Percentiles rank a stretch among this genome's conserved stretches.
Evolutionary conservation across 2,888 invertebrate genomes (phyloP).

Genomic region (Oxycera nigricornis): DNA sequence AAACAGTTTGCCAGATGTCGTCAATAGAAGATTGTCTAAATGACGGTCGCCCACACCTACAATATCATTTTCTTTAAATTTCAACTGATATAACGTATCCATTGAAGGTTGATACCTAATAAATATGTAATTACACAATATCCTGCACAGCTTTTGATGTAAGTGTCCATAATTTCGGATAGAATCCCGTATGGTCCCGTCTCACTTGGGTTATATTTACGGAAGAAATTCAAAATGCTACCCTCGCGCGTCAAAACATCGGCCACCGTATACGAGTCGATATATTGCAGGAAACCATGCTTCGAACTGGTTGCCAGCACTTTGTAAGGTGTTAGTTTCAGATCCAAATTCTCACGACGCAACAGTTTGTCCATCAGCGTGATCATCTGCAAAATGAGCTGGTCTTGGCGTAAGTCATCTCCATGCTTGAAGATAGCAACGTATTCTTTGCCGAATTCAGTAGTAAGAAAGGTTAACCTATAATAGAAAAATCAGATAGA

Average conservation of each 20-base stretch:
- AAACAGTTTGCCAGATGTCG: conserved; percentile 88
- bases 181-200: conserved; percentile 88
- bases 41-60: conserved; percentile 96
- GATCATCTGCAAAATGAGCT: conserved; percentile 96
- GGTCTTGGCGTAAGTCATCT: conserved; percentile 97
- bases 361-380: conserved; percentile 97
- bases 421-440: conserved; percentile 98
- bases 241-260: conserved; percentile 88
- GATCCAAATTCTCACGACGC: conserved; percentile 91
- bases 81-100: neutral
- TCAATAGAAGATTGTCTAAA: conserved; percentile 94
- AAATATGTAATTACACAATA: conserved; percentile 99
- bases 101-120: conserved; percentile 67
- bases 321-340: conserved; percentile 94
- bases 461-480: conserved; percentile 84
- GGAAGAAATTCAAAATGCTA: conserved; percentile 91
- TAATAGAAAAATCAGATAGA: neutral
- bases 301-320: conserved; percentile 95
- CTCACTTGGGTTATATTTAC: conserved; percentile 88
- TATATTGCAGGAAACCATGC: conserved; percentile 95
- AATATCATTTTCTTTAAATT: neutral
- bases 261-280: conserved; percentile 91
- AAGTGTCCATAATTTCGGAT: conserved; percentile 96
- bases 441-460: conserved; percentile 78
- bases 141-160: conserved; percentile 94